These are phyloP conservation scores for Lasiurus cinereus DNA, from an alignment of 2,113 vertebrate species.

Conservation along the genomic window DNA sequence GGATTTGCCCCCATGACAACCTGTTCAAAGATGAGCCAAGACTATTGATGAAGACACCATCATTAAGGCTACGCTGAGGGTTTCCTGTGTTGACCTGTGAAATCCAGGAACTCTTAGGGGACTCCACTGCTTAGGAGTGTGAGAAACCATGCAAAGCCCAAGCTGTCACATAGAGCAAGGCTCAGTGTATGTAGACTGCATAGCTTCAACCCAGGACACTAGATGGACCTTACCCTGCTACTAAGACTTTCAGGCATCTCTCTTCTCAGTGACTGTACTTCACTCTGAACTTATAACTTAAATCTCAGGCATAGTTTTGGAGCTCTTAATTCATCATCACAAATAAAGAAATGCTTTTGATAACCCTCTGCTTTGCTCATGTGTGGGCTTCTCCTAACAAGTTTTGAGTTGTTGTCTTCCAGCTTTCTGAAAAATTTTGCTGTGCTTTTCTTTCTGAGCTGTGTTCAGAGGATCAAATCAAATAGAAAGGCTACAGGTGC, in stretches of 20 bases:
- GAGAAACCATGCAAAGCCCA: neutral
- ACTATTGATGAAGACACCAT: neutral
- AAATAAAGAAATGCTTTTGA: neutral
- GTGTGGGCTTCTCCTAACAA: neutral
- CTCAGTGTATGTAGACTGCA: fast-evolving
- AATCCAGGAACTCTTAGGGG: neutral
- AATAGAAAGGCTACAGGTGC: neutral
- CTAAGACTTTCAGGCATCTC: neutral
- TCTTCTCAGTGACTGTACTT: neutral
- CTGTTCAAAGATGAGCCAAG: neutral
- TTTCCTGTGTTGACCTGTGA: neutral
- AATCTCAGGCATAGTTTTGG: neutral
- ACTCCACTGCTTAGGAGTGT: fast-evolving
- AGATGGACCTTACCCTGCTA: neutral
- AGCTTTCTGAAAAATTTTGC: neutral
- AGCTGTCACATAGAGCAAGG: neutral
- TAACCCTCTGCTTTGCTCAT: neutral
- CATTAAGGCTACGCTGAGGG: neutral
- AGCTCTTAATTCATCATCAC: neutral
- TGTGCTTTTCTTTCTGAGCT: neutral
- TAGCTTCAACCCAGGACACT: neutral
- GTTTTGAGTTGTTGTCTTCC: neutral
- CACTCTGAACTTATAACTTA: neutral
- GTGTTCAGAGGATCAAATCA: neutral
- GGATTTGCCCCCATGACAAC: neutral